phyloP scores from a whole-genome alignment of 2,797 vertebrate genomes.

The Pseudopleuronectes americanus region DNA sequence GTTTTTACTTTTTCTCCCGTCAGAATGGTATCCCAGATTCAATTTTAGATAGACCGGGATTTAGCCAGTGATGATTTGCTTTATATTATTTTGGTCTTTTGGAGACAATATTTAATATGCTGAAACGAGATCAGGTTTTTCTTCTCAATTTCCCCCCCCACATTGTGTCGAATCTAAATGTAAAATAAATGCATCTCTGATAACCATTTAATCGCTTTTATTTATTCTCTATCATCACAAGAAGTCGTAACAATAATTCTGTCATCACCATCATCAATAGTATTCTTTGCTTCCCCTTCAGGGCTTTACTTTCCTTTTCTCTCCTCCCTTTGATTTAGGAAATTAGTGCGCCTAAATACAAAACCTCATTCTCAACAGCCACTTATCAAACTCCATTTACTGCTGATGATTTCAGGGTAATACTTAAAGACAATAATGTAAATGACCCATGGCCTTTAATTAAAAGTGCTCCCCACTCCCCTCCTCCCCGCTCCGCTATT shows the following conservation, averaged over 20 bases:
- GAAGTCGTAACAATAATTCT: slow-evolving; percentile 4
- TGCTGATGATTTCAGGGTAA: slow-evolving; percentile 74
- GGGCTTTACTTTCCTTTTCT: slow-evolving; percentile 4
- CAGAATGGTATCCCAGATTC: slow-evolving; percentile 97
- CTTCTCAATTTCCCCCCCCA: slow-evolving; percentile 42
- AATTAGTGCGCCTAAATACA: slow-evolving; percentile 70
- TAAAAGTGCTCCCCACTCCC: slow-evolving; percentile 61
- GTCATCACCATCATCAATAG: slow-evolving; percentile 24
- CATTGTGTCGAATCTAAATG: slow-evolving; percentile 42
- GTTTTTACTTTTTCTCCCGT: slow-evolving; percentile 90
- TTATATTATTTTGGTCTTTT: slow-evolving; percentile 53
- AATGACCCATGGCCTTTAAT: slow-evolving; percentile 84
- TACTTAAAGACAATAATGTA: slow-evolving; percentile 80
- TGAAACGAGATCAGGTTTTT: slow-evolving; percentile 76
- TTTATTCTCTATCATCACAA: slow-evolving; percentile 2
- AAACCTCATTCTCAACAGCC: slow-evolving; percentile 66
- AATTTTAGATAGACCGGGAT: slow-evolving; percentile 96
- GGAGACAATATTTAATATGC: slow-evolving; percentile 84
- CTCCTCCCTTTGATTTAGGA: slow-evolving; percentile 50
- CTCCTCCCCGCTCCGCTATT: background rate
- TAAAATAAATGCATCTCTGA: slow-evolving; percentile 41
- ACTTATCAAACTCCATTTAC: slow-evolving; percentile 70
- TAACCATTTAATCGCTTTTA: background rate
- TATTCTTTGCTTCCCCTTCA: background rate
- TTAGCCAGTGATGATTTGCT: slow-evolving; percentile 85